phyloP scores from a whole-genome alignment of 2,888 invertebrate species.

The Megamerina dolium region DNA sequence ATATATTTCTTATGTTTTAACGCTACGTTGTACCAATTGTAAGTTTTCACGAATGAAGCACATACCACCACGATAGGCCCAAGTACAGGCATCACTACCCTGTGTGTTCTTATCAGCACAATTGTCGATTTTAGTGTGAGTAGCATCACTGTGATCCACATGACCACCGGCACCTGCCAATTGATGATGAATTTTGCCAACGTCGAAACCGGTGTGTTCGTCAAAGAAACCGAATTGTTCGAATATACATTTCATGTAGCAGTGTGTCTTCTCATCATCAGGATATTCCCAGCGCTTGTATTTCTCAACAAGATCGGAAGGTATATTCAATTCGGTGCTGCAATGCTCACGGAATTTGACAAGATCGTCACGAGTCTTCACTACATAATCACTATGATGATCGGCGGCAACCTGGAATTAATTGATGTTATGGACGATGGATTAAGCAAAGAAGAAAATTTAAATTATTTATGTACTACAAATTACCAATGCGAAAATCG shows the following conservation, averaged over 20 bases:
- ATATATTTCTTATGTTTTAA: conserved; percentile 24
- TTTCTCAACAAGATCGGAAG: conserved; percentile 36
- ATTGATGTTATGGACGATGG: too few relatives aligned
- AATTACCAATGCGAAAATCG: conserved; percentile 23
- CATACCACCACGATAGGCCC: conserved; percentile 42
- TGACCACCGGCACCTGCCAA: conserved; percentile 28
- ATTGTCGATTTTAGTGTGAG: conserved; percentile 35
- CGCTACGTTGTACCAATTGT: conserved; percentile 37
- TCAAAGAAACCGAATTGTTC: conserved; percentile 44
- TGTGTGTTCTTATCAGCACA: conserved; percentile 41
- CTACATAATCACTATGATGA: conserved; percentile 29
- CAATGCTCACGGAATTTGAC: conserved; percentile 34
- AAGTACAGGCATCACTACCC: conserved; percentile 36
- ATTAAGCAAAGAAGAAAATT: too few relatives aligned
- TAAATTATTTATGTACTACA: too few relatives aligned
- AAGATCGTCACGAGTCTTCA: conserved; percentile 43
- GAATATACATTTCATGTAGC: conserved; percentile 45
- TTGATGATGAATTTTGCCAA: conserved; percentile 42
- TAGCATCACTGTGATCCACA: conserved; percentile 37
- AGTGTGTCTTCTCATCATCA: conserved; percentile 40
- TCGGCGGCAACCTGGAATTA: conserved; percentile 28
- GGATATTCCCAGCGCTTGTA: conserved; percentile 42
- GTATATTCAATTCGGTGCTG: conserved; percentile 28
- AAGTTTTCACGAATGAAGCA: conserved; percentile 41
- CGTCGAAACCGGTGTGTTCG: conserved; percentile 37